A percentile compares a stretch with the other conserved stretches of the same genome.
phyloP scores from a whole-genome alignment of 2,797 vertebrate genomes.

The Hydrophis major region DNA sequence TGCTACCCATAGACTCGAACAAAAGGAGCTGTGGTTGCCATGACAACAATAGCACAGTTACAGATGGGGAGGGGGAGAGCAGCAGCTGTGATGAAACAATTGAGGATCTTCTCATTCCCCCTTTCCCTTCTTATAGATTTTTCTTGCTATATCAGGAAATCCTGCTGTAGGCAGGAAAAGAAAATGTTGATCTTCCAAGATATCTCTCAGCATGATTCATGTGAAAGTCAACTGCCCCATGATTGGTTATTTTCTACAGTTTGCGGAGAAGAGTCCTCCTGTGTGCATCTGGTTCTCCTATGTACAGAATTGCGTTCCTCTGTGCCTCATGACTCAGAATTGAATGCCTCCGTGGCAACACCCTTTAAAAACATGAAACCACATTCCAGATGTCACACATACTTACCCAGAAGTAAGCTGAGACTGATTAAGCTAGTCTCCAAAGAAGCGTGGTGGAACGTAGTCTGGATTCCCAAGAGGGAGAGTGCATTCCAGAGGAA shows the following conservation, averaged over 20 bases:
- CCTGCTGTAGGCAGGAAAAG: not conserved
- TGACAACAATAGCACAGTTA: not conserved
- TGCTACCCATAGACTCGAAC: constrained; percentile 2
- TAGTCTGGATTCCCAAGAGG: not conserved
- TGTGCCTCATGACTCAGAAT: not conserved
- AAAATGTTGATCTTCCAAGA: not conserved
- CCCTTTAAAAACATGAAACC: not conserved
- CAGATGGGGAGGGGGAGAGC: not conserved
- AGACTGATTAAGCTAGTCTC: not conserved
- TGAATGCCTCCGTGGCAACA: not conserved
- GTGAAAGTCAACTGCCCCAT: not conserved
- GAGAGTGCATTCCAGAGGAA: not conserved
- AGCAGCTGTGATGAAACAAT: constrained; percentile 6
- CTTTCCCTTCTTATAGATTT: not conserved
- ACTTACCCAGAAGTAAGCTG: not conserved
- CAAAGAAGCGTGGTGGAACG: not conserved
- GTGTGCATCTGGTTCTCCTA: not conserved
- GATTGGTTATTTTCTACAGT: not conserved
- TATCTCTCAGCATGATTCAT: fast-evolving
- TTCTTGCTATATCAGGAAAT: not conserved
- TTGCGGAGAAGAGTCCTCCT: not conserved
- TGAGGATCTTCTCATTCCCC: not conserved
- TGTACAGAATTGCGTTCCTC: not conserved
- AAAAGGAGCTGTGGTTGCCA: constrained; percentile 18
- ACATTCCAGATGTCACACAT: not conserved